A percentile compares a stretch with the other conserved stretches of the same genome.
Conservation (phyloP, 1,140 invertebrate species). For the Reticulitermes speratus region DNA sequence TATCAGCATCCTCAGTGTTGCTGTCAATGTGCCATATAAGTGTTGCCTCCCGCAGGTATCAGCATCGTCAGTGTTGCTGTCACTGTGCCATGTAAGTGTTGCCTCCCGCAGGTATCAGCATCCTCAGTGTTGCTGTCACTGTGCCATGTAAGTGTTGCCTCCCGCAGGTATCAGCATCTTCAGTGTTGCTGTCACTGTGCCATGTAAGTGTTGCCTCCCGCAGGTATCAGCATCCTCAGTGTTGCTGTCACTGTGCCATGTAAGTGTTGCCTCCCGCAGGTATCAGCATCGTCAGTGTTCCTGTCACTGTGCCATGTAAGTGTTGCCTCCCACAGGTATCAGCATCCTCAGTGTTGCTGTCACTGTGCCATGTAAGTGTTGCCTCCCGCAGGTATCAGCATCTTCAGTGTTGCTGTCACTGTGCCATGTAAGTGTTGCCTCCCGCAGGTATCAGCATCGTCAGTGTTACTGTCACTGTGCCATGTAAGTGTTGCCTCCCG, state of each 20-base stretch:
- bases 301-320: background rate
- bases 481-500: background rate
- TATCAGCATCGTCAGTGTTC: slow-evolving; percentile 62
- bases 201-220: background rate
- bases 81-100: background rate
- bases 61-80: slow-evolving; percentile 55
- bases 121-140: slow-evolving; percentile 49
- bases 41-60: slow-evolving; percentile 55
- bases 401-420: slow-evolving; percentile 49
- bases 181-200: no score
- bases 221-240: slow-evolving; percentile 72
- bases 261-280: slow-evolving; percentile 46
- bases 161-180: slow-evolving; percentile 72
- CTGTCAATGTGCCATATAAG: background rate
- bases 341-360: slow-evolving; percentile 60
- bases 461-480: no score
- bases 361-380: background rate
- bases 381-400: slow-evolving; percentile 65
- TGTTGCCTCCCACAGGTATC: slow-evolving; percentile 55
- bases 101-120: slow-evolving; percentile 65
- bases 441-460: slow-evolving; percentile 68
- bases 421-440: background rate
- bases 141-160: background rate
- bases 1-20: slow-evolving; percentile 66
- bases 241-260: background rate